A percentile compares a stretch with the other conserved stretches of the same genome.
phyloP scores from a whole-genome alignment of 1,140 invertebrate species.

The Achatina immaculata region DNA sequence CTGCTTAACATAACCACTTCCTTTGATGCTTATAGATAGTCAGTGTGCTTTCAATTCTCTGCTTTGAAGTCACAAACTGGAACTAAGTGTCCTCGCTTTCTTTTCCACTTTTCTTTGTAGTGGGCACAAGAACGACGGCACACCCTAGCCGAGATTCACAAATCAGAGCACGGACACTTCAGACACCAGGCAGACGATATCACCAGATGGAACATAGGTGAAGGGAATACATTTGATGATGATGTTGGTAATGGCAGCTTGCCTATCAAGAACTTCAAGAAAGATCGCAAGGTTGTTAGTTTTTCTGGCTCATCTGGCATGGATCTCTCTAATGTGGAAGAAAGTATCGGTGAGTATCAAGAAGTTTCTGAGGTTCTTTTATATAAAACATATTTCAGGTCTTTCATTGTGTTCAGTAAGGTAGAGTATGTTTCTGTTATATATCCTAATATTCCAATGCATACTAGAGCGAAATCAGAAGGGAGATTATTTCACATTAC shows the following conservation, averaged over 20 bases:
- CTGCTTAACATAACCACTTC: too few relatives aligned
- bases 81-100: too few relatives aligned
- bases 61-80: too few relatives aligned
- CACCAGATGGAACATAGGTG: background rate
- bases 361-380: background rate
- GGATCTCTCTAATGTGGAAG: background rate
- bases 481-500: too few relatives aligned
- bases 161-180: conserved; percentile 92
- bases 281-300: background rate
- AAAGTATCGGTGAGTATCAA: background rate
- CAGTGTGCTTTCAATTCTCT: too few relatives aligned
- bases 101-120: conserved; percentile 36
- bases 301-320: background rate
- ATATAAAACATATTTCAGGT: too few relatives aligned
- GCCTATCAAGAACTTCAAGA: background rate
- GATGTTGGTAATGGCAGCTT: background rate
- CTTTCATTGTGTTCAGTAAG: too few relatives aligned
- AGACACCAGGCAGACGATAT: conserved; percentile 84
- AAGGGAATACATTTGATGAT: background rate
- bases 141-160: conserved; percentile 72
- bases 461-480: too few relatives aligned
- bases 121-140: conserved; percentile 36
- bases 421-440: too few relatives aligned
- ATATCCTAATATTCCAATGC: too few relatives aligned
- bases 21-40: too few relatives aligned